Percentiles rank a stretch among this genome's conserved stretches.
phyloP scores from a whole-genome alignment of 2,797 vertebrate species.

The Sebastes goodei region DNA sequence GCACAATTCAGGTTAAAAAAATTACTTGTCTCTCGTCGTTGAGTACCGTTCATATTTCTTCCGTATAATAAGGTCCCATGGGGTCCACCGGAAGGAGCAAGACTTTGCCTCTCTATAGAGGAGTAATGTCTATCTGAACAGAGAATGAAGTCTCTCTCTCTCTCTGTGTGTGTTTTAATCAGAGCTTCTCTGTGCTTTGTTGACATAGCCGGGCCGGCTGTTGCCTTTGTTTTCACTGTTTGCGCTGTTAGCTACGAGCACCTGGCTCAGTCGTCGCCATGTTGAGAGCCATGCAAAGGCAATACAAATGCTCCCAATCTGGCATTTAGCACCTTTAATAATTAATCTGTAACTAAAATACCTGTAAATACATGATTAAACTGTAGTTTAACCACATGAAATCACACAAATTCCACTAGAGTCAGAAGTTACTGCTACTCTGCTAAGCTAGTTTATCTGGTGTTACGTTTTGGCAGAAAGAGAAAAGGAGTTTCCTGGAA shows the following conservation, averaged over 20 bases:
- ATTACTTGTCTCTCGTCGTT: accelerated
- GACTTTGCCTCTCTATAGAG: too few relatives aligned
- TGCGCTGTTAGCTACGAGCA: too few relatives aligned
- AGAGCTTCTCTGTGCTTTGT: background rate
- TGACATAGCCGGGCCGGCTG: too few relatives aligned
- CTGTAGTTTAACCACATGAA: background rate
- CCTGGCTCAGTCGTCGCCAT: background rate
- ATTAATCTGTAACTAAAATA: background rate
- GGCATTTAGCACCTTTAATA: background rate
- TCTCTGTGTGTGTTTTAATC: background rate
- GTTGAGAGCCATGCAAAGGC: accelerated
- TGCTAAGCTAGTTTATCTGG: background rate
- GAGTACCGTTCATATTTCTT: too few relatives aligned
- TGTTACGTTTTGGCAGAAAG: background rate
- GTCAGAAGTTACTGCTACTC: background rate
- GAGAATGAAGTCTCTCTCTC: background rate
- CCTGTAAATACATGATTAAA: background rate
- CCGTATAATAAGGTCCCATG: too few relatives aligned
- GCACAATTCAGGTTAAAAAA: too few relatives aligned
- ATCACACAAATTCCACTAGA: background rate
- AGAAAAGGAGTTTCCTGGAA: background rate
- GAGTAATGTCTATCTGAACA: background rate
- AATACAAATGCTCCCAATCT: background rate
- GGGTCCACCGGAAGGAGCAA: too few relatives aligned
- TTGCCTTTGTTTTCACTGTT: background rate